Conservation (phyloP, 2,888 invertebrate species). For the Parascotia fuliginaria region DNA sequence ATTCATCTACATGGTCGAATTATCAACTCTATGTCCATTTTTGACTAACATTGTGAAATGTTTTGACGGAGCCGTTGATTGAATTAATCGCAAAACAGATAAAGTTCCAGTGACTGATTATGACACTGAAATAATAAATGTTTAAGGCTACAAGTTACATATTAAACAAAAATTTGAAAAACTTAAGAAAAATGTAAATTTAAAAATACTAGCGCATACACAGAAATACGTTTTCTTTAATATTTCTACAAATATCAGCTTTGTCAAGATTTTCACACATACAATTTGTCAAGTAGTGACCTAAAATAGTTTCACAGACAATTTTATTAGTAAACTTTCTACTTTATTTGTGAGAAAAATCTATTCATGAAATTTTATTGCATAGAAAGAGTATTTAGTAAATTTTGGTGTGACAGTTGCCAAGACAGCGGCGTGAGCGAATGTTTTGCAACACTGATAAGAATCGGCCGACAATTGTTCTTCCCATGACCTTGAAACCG, state of each 20-base stretch:
- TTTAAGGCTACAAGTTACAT: slow-evolving; percentile 11
- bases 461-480: slow-evolving; percentile 52
- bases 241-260: too few relatives aligned
- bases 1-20: slow-evolving; percentile 35
- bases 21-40: slow-evolving; percentile 44
- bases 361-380: too few relatives aligned
- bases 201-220: too few relatives aligned
- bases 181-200: not conserved
- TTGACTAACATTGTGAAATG: slow-evolving; percentile 55
- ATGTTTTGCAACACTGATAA: slow-evolving; percentile 54
- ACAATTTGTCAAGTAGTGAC: too few relatives aligned
- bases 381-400: too few relatives aligned
- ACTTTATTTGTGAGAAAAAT: too few relatives aligned
- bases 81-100: slow-evolving; percentile 41
- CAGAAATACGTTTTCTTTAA: too few relatives aligned
- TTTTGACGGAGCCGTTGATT: slow-evolving; percentile 48
- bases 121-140: slow-evolving; percentile 25
- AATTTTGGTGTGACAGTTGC: slow-evolving; percentile 9
- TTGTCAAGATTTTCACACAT: too few relatives aligned
- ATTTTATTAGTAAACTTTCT: too few relatives aligned
- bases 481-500: slow-evolving; percentile 49
- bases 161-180: slow-evolving; percentile 29
- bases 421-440: slow-evolving; percentile 8
- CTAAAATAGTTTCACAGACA: too few relatives aligned
- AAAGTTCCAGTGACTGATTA: slow-evolving; percentile 30